These are phyloP conservation scores for Zoroaster sp. DNA, from an alignment of 53 echinoderm and acorn worm species.

Conservation along the genomic window DNA sequence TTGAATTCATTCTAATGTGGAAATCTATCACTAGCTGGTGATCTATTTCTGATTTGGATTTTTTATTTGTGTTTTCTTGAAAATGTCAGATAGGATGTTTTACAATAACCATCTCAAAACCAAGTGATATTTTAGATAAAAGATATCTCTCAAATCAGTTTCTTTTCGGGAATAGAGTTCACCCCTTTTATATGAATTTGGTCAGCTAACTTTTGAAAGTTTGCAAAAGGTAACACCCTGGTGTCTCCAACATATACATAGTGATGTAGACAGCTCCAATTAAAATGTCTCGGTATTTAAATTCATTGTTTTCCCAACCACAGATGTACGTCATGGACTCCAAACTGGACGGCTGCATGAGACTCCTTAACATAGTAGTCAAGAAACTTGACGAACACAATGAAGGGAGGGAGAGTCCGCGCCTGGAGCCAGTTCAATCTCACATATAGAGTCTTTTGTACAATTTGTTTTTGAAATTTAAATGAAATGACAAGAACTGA, in stretches of 20 bases:
- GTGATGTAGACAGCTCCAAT: no score
- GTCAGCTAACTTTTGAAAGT: no score
- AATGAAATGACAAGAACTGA: background rate
- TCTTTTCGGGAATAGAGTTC: no score
- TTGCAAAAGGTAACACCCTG: background rate
- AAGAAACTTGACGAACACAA: slow-evolving; percentile 31
- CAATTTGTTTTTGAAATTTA: background rate
- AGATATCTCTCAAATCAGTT: no score
- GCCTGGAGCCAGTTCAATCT: background rate
- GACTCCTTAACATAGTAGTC: slow-evolving; percentile 51
- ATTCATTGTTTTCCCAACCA: background rate
- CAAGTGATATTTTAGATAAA: no score
- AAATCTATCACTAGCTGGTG: no score
- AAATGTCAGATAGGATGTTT: background rate
- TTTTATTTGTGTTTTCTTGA: background rate
- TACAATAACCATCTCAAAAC: background rate
- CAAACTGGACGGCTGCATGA: slow-evolving; percentile 84
- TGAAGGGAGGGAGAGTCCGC: background rate
- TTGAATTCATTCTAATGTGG: no score
- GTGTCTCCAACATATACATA: background rate
- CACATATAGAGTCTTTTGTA: slow-evolving; percentile 18
- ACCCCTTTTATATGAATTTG: no score
- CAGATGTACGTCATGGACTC: slow-evolving; percentile 87
- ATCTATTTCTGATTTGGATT: background rate
- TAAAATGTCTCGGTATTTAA: no score